Base-by-base conservation (phyloP, 1,140 invertebrate species). In the Drosophila setifemur region DNA sequence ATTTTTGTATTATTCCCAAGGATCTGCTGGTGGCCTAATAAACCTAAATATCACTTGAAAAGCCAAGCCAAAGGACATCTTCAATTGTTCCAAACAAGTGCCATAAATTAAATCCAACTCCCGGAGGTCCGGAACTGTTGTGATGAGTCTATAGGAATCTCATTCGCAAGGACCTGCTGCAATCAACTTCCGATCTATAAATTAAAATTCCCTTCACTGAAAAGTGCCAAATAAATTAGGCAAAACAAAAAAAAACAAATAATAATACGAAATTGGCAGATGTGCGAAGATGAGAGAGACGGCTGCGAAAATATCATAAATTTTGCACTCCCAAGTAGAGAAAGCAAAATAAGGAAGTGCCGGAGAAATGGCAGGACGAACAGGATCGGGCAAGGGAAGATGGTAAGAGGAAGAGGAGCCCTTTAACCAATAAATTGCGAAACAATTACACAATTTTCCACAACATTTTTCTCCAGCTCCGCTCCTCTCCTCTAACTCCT, bases 371-470 rank as follows among this genome's bases (percentile, higher is more conserved):
- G 14, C 11, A 50, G 50, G 45, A 12, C 28, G 35, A 18, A 11
- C n/a, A n/a, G n/a, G n/a, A n/a, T n/a, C n/a, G n/a, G n/a, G n/a
- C n/a, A n/a, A n/a, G 12, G 43, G 40, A 44, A 37, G 42, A 14
- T 25, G 37, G 21, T 12, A 33, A n/a, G 47, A 16, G 43, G 14
- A 33, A 39, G 31, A 42, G 53, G 52, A 70, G 71, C 71, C 83
- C 60, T 74, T 86, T 64, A 70, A 64, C 78, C 78, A 88, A 88
- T 88, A 88, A 88, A 88, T 88, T 83, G 85, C 85, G 58, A 88
- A 83, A 88, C 83, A 88, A 88, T 88, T 88, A 78, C 78, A 81
- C 85, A 88, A 88, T 87, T 88, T 88, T 88, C 75, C 83, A 88
- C 57, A 88, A 88, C 74, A 87, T 82, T 75, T 82, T 73, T 31